Conservation (phyloP, 2,113 vertebrate species). For the Odocoileus virginianus region DNA sequence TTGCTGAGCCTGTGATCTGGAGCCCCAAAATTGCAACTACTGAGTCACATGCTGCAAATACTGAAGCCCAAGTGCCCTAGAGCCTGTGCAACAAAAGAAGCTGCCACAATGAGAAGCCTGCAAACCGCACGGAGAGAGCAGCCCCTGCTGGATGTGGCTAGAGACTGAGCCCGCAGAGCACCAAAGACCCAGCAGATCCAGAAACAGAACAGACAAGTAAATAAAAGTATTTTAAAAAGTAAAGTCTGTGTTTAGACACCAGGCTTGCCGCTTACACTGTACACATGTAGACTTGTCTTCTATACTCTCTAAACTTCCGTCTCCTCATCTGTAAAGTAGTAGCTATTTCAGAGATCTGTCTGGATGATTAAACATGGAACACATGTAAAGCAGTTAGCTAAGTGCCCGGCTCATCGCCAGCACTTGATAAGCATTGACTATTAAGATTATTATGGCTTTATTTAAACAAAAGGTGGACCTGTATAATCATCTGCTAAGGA, state of each 20-base stretch:
- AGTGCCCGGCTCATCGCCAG: background rate
- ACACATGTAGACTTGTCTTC: background rate
- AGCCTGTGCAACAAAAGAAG: background rate
- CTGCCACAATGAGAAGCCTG: background rate
- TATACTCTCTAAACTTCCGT: background rate
- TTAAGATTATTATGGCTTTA: background rate
- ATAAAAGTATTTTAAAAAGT: background rate
- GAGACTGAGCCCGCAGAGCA: background rate
- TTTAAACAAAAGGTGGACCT: background rate
- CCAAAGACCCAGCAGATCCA: background rate
- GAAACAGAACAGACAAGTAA: background rate
- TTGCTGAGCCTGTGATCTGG: background rate
- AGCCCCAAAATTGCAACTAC: fast-evolving
- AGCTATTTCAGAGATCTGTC: background rate
- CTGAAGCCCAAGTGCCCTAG: background rate
- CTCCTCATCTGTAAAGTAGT: background rate
- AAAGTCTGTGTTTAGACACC: background rate
- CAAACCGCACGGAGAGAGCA: background rate
- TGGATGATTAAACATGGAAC: background rate
- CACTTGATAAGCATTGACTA: background rate
- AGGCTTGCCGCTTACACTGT: background rate
- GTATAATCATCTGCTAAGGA: background rate
- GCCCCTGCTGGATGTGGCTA: fast-evolving
- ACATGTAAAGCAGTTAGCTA: background rate
- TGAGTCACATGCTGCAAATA: background rate